phyloP scores from a whole-genome alignment of 2,888 invertebrate species.

The Cheiracanthium punctorium region DNA sequence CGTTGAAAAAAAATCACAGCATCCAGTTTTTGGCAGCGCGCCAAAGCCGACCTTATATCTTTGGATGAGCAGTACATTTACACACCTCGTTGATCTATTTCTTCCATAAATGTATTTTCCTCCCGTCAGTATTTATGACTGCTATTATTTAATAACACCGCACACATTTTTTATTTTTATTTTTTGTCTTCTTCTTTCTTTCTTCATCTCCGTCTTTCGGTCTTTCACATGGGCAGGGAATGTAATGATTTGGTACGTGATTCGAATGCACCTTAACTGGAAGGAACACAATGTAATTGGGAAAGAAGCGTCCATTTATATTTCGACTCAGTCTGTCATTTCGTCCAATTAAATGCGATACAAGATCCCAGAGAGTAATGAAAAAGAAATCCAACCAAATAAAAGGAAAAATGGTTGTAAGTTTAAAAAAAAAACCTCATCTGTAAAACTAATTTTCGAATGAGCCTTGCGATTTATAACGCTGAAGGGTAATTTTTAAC shows the following conservation, averaged over 20 bases:
- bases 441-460: conserved; percentile 65
- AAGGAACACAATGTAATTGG: conserved; percentile 58
- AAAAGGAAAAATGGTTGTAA: conserved; percentile 29
- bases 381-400: not conserved
- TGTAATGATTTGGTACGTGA: conserved; percentile 48
- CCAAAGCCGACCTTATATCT: no score
- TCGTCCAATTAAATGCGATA: conserved; percentile 59
- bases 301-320: conserved; percentile 43
- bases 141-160: conserved; percentile 53
- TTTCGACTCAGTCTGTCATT: conserved; percentile 59
- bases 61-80: no score
- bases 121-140: conserved; percentile 39
- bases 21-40: no score
- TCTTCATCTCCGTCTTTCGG: not conserved
- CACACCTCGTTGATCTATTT: no score
- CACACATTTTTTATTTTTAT: no score
- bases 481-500: not conserved
- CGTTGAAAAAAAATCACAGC: no score
- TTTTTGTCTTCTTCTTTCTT: not conserved
- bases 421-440: no score
- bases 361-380: not conserved
- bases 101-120: not conserved
- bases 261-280: conserved; percentile 12
- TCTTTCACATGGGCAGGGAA: conserved; percentile 34
- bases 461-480: conserved; percentile 49